These are phyloP conservation scores for Semicossyphus pulcher DNA, from an alignment of 2,113 vertebrate genomes.

Conservation along the genomic window DNA sequence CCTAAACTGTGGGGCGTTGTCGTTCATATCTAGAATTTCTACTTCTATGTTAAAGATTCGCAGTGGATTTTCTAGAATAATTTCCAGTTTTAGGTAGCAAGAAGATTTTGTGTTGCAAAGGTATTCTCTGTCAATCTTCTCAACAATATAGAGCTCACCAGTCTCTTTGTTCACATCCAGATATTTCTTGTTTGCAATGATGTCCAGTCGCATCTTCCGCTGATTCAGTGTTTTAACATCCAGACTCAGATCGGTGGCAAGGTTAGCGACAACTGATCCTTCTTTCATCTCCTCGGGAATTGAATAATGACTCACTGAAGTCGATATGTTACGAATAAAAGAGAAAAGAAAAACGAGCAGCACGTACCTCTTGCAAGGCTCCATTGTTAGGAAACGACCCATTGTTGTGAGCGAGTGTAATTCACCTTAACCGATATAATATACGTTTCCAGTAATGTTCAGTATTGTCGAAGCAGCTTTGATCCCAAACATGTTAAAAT, in stretches of 20 bases:
- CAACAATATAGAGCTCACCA: slow-evolving; percentile 78
- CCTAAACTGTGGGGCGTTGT: slow-evolving; percentile 79
- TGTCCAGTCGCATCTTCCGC: slow-evolving; percentile 68
- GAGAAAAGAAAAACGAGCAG: not conserved
- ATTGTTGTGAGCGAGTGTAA: not conserved
- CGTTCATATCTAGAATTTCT: slow-evolving; percentile 81
- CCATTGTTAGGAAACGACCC: not conserved
- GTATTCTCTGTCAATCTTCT: slow-evolving; percentile 77
- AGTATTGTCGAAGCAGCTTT: no score
- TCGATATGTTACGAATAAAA: not conserved
- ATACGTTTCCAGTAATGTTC: no score
- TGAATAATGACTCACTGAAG: slow-evolving; percentile 74
- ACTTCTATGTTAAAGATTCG: slow-evolving; percentile 80
- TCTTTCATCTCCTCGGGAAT: slow-evolving; percentile 81
- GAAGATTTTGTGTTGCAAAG: slow-evolving; percentile 65
- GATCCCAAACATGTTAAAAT: no score
- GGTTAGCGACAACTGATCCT: slow-evolving; percentile 82
- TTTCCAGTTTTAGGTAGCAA: slow-evolving; percentile 74
- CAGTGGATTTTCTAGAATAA: slow-evolving; percentile 76
- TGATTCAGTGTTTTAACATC: slow-evolving; percentile 61
- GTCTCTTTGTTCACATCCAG: slow-evolving; percentile 84
- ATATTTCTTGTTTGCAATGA: slow-evolving; percentile 69
- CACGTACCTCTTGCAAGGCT: slow-evolving; percentile 37
- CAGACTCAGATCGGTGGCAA: slow-evolving; percentile 82
- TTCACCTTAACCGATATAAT: no score